phyloP scores from a whole-genome alignment of 2,113 vertebrate genomes.

The Lutjanus erythropterus region DNA sequence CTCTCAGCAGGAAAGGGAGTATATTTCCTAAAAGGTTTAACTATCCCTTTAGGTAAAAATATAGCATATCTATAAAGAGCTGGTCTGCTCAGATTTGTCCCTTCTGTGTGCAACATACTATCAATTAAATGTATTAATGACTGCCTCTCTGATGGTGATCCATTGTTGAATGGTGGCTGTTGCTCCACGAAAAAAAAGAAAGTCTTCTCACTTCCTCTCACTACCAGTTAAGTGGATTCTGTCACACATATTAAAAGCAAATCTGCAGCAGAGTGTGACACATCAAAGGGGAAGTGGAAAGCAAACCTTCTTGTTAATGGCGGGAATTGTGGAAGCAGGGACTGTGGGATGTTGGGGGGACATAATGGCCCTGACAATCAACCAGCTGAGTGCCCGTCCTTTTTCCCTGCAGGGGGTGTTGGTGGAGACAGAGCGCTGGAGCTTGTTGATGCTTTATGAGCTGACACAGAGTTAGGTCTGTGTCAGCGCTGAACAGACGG shows the following conservation, averaged over 20 bases:
- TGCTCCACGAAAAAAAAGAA: constrained; percentile 18
- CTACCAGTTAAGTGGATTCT: constrained; percentile 74
- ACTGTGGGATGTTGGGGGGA: constrained; percentile 64
- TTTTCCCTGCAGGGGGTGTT: constrained; percentile 65
- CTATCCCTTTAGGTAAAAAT: background rate
- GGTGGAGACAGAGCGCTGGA: constrained; percentile 34
- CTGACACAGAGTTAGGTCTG: constrained; percentile 63
- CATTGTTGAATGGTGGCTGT: constrained; percentile 30
- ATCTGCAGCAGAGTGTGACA: constrained; percentile 74
- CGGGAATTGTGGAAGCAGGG: constrained; percentile 56
- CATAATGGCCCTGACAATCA: constrained; percentile 82
- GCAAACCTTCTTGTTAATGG: constrained; percentile 73
- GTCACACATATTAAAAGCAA: constrained; percentile 81
- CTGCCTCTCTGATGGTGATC: constrained; percentile 43
- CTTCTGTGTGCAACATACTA: constrained; percentile 4
- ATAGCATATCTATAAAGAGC: constrained; percentile 10
- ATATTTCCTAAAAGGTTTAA: background rate
- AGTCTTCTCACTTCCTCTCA: constrained; percentile 29
- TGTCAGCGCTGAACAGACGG: constrained; percentile 62
- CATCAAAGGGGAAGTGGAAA: constrained; percentile 75
- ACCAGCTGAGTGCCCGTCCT: constrained; percentile 71
- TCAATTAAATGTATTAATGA: constrained; percentile 25
- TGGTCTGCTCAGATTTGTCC: background rate
- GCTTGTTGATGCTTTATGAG: constrained; percentile 62
- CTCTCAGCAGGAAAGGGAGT: background rate